Conservation (phyloP, 1,140 invertebrate genomes). For the Globodera rostochiensis region DNA sequence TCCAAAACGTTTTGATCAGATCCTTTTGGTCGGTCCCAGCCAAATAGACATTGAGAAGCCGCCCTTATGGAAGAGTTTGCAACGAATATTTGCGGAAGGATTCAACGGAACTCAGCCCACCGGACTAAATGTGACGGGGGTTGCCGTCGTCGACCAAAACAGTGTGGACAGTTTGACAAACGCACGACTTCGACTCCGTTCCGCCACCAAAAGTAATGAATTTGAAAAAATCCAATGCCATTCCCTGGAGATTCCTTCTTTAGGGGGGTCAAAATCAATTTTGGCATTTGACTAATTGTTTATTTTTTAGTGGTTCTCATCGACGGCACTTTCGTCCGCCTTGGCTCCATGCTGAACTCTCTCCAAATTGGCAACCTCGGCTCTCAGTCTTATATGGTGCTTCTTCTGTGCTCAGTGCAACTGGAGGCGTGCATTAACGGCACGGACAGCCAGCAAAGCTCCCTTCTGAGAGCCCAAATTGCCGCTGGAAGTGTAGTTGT, state of each 20-base stretch:
- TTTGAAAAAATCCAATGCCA: background rate
- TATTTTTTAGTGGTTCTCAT: slow-evolving; percentile 42
- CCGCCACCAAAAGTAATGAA: slow-evolving; percentile 29
- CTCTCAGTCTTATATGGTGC: slow-evolving; percentile 39
- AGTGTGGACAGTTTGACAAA: slow-evolving; percentile 14
- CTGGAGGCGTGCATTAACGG: slow-evolving; percentile 26
- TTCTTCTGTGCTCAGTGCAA: slow-evolving; percentile 34
- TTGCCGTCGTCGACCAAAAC: slow-evolving; percentile 24
- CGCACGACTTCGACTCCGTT: slow-evolving; percentile 21
- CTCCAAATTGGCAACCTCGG: slow-evolving; percentile 38
- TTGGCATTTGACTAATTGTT: background rate
- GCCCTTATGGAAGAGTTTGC: slow-evolving; percentile 13
- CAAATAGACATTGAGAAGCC: slow-evolving; percentile 23
- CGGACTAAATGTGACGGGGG: slow-evolving; percentile 29
- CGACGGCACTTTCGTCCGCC: slow-evolving; percentile 26
- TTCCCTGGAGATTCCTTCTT: background rate
- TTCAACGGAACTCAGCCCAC: background rate
- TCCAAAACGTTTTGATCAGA: slow-evolving; percentile 22
- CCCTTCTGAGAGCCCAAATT: background rate
- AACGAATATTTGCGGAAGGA: background rate
- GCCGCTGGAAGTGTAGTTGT: slow-evolving; percentile 40
- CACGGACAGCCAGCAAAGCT: slow-evolving; percentile 3
- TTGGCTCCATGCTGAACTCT: slow-evolving; percentile 27
- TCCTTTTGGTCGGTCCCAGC: slow-evolving; percentile 29
- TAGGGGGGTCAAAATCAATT: too few relatives aligned